phyloP scores from a whole-genome alignment of 2,888 invertebrate genomes.

The Seira ritae region DNA sequence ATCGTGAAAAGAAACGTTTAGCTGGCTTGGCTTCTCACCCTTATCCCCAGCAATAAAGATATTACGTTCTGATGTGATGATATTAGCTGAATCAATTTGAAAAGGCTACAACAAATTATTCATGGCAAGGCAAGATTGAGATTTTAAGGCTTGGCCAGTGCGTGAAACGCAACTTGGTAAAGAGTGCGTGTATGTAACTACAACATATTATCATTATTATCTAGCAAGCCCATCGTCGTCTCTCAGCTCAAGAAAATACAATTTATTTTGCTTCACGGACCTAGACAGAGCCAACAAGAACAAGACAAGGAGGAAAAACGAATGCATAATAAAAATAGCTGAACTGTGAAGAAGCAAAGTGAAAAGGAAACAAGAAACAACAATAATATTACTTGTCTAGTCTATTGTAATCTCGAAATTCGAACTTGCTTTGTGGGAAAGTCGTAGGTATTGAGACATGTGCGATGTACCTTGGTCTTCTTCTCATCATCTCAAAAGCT shows the following conservation, averaged over 20 bases:
- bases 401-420: not conserved
- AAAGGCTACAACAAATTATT: slow-evolving; percentile 2
- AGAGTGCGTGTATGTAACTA: not conserved
- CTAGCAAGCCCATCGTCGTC: too few relatives aligned
- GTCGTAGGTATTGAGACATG: slow-evolving; percentile 5
- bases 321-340: slow-evolving; percentile 9
- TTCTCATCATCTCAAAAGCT: not conserved
- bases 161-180: not conserved
- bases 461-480: not conserved
- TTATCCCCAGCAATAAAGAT: not conserved
- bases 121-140: not conserved
- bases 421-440: slow-evolving; percentile 1
- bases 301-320: not conserved
- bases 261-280: not conserved
- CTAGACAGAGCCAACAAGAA: not conserved
- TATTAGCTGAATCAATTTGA: slow-evolving; percentile 1
- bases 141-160: slow-evolving; percentile 7
- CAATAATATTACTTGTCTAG: not conserved
- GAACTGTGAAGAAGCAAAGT: not conserved
- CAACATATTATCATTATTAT: too few relatives aligned
- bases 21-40: not conserved
- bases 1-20: not conserved
- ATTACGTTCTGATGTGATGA: not conserved
- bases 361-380: not conserved
- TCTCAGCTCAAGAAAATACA: not conserved